Conservation (phyloP, 2,113 vertebrate species). For the Alligator sinensis region DNA sequence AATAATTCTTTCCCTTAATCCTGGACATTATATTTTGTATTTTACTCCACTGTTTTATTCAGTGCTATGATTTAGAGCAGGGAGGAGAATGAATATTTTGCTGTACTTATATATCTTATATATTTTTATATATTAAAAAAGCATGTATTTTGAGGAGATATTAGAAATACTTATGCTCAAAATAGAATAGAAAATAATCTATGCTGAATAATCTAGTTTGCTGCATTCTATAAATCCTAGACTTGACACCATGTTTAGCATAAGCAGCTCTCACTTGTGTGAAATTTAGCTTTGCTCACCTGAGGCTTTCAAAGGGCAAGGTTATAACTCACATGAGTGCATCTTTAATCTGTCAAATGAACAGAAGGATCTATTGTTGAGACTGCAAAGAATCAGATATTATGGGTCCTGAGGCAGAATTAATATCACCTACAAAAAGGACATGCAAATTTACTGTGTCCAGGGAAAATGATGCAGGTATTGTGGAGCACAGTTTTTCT, state of each 20-base stretch:
- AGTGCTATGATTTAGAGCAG: not conserved
- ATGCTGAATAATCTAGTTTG: not conserved
- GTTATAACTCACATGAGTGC: slow-evolving; percentile 31
- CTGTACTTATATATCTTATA: not conserved
- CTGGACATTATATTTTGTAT: slow-evolving; percentile 1
- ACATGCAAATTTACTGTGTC: slow-evolving; percentile 1
- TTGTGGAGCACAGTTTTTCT: slow-evolving; percentile 31
- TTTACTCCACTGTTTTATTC: not conserved
- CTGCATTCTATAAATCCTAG: not conserved
- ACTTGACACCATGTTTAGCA: slow-evolving; percentile 6
- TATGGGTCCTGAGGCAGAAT: slow-evolving; percentile 31
- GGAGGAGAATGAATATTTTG: slow-evolving; percentile 7
- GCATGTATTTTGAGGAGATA: slow-evolving; percentile 11
- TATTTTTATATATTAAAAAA: not conserved
- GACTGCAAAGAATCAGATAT: slow-evolving; percentile 9
- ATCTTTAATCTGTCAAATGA: slow-evolving; percentile 46
- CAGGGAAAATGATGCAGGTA: slow-evolving; percentile 46
- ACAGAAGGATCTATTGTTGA: slow-evolving; percentile 51
- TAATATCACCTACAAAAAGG: not conserved
- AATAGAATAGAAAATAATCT: slow-evolving; percentile 19
- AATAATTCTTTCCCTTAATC: not conserved
- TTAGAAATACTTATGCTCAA: not conserved
- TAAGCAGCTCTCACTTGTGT: slow-evolving; percentile 15
- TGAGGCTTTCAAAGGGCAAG: not conserved
- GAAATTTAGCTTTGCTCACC: slow-evolving; percentile 32